These are phyloP conservation scores for Pristionchus pacificus DNA, from an alignment of 1,140 invertebrate species.

Conservation along the genomic window DNA sequence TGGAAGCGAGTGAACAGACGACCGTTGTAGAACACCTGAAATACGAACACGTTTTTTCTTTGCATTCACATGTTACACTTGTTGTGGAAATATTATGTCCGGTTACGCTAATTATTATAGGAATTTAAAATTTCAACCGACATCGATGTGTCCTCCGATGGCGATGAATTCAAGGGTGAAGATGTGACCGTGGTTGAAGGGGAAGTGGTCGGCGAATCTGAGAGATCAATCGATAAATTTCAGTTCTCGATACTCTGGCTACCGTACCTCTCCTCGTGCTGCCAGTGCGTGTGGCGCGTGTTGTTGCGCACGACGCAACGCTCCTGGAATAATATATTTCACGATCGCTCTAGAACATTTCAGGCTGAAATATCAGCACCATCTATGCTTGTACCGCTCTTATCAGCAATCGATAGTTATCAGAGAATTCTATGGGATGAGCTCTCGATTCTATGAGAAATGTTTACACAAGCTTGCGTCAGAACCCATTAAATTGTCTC, in stretches of 20 bases:
- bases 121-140: neutral
- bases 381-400: too few relatives aligned
- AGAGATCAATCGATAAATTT: neutral
- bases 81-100: too few relatives aligned
- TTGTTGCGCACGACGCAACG: constrained; percentile 23
- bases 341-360: neutral
- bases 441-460: too few relatives aligned
- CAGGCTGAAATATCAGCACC: too few relatives aligned
- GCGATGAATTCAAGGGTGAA: constrained; percentile 30
- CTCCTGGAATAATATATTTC: neutral
- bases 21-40: constrained; percentile 29
- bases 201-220: constrained; percentile 3
- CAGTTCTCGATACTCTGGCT: neutral
- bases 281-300: constrained; percentile 12
- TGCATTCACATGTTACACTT: too few relatives aligned
- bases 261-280: constrained; percentile 20
- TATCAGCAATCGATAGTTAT: too few relatives aligned
- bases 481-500: too few relatives aligned
- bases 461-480: too few relatives aligned
- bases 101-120: too few relatives aligned
- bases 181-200: constrained; percentile 17
- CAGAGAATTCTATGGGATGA: too few relatives aligned
- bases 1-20: constrained; percentile 19
- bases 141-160: constrained; percentile 12
- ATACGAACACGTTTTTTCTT: too few relatives aligned